Conservation (phyloP, 2,113 vertebrate genomes). For the Vicugna pacos region DNA sequence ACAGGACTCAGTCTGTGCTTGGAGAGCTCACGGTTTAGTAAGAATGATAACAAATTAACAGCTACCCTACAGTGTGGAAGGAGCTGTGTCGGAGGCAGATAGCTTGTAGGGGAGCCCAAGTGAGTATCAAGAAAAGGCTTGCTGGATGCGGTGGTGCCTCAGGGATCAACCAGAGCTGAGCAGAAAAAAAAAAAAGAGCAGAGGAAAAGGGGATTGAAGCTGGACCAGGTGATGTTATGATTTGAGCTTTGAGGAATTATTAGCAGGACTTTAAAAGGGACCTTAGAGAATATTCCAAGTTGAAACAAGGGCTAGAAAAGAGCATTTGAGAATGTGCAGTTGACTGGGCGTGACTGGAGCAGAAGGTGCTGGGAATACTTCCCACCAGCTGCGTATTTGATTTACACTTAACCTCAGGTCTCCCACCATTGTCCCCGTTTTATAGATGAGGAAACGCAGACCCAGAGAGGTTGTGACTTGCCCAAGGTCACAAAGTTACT, state of each 20-base stretch:
- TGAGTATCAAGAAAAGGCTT: neutral
- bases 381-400: neutral
- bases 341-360: neutral
- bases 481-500: conserved; percentile 9
- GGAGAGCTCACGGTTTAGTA: neutral
- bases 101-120: neutral
- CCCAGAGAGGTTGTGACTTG: conserved; percentile 22
- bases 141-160: neutral
- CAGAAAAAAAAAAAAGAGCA: neutral
- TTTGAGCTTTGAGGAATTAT: conserved; percentile 53
- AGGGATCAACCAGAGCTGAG: neutral
- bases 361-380: neutral
- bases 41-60: neutral
- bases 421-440: neutral
- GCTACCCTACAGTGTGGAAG: neutral
- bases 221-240: neutral
- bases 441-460: conserved; percentile 4
- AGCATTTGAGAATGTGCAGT: neutral
- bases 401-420: neutral
- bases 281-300: conserved; percentile 36
- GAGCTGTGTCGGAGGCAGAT: neutral
- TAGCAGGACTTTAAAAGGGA: conserved; percentile 25
- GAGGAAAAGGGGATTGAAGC: neutral
- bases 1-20: neutral
- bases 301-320: conserved; percentile 38